Base-by-base conservation (phyloP, 2,113 vertebrate species). In the Toxostoma redivivum region DNA sequence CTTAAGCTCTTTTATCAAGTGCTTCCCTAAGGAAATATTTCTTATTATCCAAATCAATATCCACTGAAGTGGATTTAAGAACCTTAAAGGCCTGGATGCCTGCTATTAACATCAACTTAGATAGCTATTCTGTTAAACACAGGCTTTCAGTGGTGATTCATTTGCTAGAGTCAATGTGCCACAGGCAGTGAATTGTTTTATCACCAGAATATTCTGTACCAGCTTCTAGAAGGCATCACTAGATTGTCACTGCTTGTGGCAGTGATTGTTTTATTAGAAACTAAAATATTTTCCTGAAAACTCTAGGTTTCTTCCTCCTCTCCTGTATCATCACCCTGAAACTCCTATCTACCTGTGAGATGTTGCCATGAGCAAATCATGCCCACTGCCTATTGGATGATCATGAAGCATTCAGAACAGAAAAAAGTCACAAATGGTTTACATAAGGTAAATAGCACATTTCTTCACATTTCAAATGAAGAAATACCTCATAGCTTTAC, bases 21-120 rank as follows among this genome's bases (percentile, higher is more conserved):
- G 44, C 47, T 92, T 92, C 86, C 90, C 88, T 64, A 64, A 51
- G 86, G 91, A 92, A 81, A 51, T 47, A 74, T 53, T 86, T 89
- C 61, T 89, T 64, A 81, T 89, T 89, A 92, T 16, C 35, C 48
- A 78, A 71, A 95, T 95, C 96, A 92, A 96, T 91, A 95, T 27
- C 61, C 70, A 94, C 44, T 79, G 57, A 95, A 95, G 91, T 91
- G 69, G 77, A 84, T 84, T 95, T 84, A 89, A 92, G 86, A 84
- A 48, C 48, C 72, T 81, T 86, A 94, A 92, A 91, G 72, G 40
- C 48, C 64, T 84, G 44, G 50, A 62, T 81, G 83, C 58, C 67
- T 50, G 20, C 69, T 94, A 40, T 91, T 94, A 95, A 67, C 44
- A 64, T 71, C 83, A 67, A 4, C 77, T 86, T 60, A 31, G 51